Percentiles rank a stretch among this genome's conserved stretches.
These are phyloP conservation scores for Phengaris alcon DNA, from an alignment of 2,888 invertebrate species.

Conservation along the genomic window DNA sequence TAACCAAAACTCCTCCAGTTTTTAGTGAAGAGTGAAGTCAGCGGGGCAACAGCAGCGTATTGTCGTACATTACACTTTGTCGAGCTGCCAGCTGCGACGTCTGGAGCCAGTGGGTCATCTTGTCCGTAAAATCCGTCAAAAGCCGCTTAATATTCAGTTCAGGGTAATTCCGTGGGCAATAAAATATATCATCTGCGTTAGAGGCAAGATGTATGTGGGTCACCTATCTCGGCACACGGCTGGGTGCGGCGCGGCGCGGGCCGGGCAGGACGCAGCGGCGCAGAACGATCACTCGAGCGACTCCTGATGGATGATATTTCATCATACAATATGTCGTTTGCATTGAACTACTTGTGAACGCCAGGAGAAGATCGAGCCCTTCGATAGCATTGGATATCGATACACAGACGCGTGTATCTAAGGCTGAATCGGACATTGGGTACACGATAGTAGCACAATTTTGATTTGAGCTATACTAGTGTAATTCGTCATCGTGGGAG, in stretches of 20 bases:
- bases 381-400: slow-evolving; percentile 6
- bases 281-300: slow-evolving; percentile 19
- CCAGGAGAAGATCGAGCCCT: neutral
- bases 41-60: neutral
- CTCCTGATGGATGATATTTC: slow-evolving; percentile 22
- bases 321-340: slow-evolving; percentile 11
- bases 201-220: slow-evolving; percentile 8
- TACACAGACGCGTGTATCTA: neutral
- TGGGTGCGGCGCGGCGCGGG: neutral
- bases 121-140: no score
- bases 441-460: no score
- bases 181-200: slow-evolving; percentile 12
- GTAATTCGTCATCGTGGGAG: neutral
- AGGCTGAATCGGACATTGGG: neutral
- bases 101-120: no score
- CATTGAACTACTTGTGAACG: slow-evolving; percentile 16
- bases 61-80: slow-evolving; percentile 8
- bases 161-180: neutral
- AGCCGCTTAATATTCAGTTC: slow-evolving; percentile 9
- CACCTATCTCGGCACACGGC: slow-evolving; percentile 9
- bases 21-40: neutral
- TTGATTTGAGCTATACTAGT: no score
- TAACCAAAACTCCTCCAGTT: neutral
- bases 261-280: neutral
- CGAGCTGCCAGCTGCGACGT: neutral